Evolutionary conservation across 2,113 vertebrate genomes (phyloP).

Genomic region (Actenoides lindsayi): DNA sequence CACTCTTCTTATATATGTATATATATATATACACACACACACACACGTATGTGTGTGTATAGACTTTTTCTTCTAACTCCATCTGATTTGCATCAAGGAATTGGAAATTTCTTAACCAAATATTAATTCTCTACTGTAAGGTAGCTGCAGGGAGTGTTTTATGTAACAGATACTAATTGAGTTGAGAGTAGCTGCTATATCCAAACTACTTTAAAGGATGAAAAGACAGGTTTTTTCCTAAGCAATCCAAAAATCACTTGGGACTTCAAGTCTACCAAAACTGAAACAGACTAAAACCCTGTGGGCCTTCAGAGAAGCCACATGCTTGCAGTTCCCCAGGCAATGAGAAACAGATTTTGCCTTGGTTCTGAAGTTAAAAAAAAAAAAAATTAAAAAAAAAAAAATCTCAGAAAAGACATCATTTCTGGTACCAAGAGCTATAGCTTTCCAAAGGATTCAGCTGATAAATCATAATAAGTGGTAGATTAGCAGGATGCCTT

Average conservation of each 20-base stretch:
- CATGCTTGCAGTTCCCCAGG: neutral
- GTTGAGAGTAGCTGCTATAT: neutral
- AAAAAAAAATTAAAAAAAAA: neutral
- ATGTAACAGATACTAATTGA: conserved; percentile 43
- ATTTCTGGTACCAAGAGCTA: neutral
- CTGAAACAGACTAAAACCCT: neutral
- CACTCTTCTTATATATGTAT: neutral
- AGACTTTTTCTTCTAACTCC: neutral
- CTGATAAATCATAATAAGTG: neutral
- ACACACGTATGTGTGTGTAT: rapidly evolving
- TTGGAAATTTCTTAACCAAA: neutral
- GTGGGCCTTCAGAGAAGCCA: neutral
- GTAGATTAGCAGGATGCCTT: neutral
- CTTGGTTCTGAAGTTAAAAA: neutral
- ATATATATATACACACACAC: rapidly evolving
- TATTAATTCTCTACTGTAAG: neutral
- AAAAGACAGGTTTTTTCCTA: neutral
- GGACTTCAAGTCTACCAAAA: neutral
- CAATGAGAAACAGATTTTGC: neutral
- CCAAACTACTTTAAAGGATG: neutral
- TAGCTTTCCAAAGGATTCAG: neutral
- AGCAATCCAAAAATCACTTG: neutral
- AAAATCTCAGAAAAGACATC: neutral
- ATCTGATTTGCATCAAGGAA: neutral
- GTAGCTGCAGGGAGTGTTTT: neutral